phyloP scores from a whole-genome alignment of 2,888 invertebrate species.

The Cheilosia scutellata region DNA sequence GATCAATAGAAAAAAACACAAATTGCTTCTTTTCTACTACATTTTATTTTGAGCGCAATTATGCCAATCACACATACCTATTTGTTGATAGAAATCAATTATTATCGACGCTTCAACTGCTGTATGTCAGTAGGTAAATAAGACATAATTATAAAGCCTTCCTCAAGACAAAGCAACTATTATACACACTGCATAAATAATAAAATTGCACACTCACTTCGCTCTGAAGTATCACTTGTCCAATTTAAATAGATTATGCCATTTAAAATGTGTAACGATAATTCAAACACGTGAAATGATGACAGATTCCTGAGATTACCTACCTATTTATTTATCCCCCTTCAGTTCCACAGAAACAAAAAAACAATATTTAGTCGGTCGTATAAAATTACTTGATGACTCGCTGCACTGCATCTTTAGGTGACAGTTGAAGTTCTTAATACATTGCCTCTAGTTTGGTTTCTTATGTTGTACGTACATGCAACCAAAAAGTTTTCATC shows the following conservation, averaged over 20 bases:
- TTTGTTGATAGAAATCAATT: conserved; percentile 14
- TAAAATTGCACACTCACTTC: conserved; percentile 12
- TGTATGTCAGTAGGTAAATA: conserved; percentile 27
- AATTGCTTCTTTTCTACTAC: not conserved
- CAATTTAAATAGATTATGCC: conserved; percentile 47
- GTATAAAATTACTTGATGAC: conserved; percentile 22
- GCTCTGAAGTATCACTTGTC: conserved; percentile 26
- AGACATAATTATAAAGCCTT: conserved; percentile 23
- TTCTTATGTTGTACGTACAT: too few relatives aligned
- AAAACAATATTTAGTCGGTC: conserved; percentile 18
- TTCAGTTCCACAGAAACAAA: not conserved
- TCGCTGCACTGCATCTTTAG: not conserved
- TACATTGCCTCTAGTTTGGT: too few relatives aligned
- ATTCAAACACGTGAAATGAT: conserved; percentile 40
- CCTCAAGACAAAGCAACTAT: conserved; percentile 13
- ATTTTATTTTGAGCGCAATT: conserved; percentile 19
- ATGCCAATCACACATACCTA: conserved; percentile 8
- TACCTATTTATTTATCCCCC: conserved; percentile 4
- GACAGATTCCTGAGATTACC: conserved; percentile 41
- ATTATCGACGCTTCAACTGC: not conserved
- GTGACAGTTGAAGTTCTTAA: conserved; percentile 19
- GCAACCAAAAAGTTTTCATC: too few relatives aligned
- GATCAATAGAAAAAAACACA: too few relatives aligned
- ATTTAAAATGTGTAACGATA: conserved; percentile 39
- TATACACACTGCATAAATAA: not conserved